Evolutionary conservation across 2,888 invertebrate species (phyloP).

Genomic region (Drosophila flavopinicola): DNA sequence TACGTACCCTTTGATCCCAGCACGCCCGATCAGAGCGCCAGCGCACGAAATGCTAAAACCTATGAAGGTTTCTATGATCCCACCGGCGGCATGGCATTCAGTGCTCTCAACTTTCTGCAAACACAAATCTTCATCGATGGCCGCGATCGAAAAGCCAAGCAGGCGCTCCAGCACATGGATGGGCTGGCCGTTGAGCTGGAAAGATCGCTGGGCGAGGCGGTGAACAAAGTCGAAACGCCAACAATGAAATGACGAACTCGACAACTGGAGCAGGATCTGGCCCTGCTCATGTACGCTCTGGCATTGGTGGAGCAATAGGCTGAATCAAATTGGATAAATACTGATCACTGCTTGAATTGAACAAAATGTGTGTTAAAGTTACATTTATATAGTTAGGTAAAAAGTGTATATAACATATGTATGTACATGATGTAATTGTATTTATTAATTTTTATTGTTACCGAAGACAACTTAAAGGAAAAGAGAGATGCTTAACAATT

Average conservation of each 20-base stretch:
- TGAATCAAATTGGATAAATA: conserved; percentile 20
- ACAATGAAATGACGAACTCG: conserved; percentile 45
- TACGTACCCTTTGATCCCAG: conserved; percentile 77
- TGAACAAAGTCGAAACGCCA: conserved; percentile 16
- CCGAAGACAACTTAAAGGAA: conserved; percentile 44
- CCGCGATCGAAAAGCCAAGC: conserved; percentile 42
- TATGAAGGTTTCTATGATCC: conserved; percentile 78
- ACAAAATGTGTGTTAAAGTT: conserved; percentile 49
- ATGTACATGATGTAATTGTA: conserved; percentile 59
- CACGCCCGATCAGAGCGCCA: conserved; percentile 70
- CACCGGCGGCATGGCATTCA: conserved; percentile 78
- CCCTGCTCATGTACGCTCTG: conserved; percentile 65
- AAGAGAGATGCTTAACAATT: conserved; percentile 30
- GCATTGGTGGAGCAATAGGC: conserved; percentile 42
- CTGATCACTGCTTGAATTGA: conserved; percentile 28
- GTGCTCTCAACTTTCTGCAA: conserved; percentile 82
- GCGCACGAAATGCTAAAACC: conserved; percentile 39
- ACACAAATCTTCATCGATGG: conserved; percentile 79
- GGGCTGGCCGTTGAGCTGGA: conserved; percentile 42
- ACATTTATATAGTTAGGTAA: conserved; percentile 43
- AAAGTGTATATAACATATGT: conserved; percentile 55
- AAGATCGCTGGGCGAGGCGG: conserved; percentile 39
- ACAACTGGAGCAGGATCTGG: conserved; percentile 52
- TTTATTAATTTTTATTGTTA: conserved; percentile 79
- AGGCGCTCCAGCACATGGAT: conserved; percentile 38